Evolutionary conservation across 2,888 invertebrate species (phyloP).

Genomic region (Platynereis dumerilii): DNA sequence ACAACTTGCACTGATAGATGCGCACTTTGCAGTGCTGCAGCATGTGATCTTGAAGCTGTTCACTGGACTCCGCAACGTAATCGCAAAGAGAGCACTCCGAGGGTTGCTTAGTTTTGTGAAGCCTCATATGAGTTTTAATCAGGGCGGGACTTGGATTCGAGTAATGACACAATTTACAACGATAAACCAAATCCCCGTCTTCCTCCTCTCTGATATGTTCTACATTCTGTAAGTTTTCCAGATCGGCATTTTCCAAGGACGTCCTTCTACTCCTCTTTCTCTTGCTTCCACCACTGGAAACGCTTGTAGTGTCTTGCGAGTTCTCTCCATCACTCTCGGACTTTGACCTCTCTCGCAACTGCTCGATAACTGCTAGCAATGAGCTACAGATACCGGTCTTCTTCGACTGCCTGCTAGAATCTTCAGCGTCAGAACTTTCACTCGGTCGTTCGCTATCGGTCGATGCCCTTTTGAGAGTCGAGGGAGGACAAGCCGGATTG

Average conservation of each 20-base stretch:
- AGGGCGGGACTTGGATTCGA: constrained; percentile 45
- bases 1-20: constrained; percentile 57
- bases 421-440: constrained; percentile 14
- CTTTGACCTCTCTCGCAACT: constrained; percentile 51
- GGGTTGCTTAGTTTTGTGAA: constrained; percentile 56
- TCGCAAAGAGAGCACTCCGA: constrained; percentile 60
- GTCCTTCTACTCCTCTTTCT: not conserved
- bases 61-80: constrained; percentile 51
- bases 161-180: constrained; percentile 60
- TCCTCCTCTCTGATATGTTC: constrained; percentile 47
- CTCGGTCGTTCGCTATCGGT: constrained; percentile 10
- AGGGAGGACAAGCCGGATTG: constrained; percentile 44
- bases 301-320: constrained; percentile 6
- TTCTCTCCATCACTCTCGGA: constrained; percentile 46
- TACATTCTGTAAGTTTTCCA: constrained; percentile 48
- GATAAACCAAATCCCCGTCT: constrained; percentile 29
- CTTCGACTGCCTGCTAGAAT: constrained; percentile 8
- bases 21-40: constrained; percentile 59
- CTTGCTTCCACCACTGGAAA: not conserved
- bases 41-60: constrained; percentile 57
- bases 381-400: constrained; percentile 56
- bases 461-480: not conserved
- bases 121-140: constrained; percentile 54
- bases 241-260: constrained; percentile 23
- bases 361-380: constrained; percentile 61